Percentiles rank a stretch among this genome's conserved stretches.
These are phyloP conservation scores for Lonchura striata DNA, from an alignment of 2,113 vertebrate genomes.

Conservation along the genomic window DNA sequence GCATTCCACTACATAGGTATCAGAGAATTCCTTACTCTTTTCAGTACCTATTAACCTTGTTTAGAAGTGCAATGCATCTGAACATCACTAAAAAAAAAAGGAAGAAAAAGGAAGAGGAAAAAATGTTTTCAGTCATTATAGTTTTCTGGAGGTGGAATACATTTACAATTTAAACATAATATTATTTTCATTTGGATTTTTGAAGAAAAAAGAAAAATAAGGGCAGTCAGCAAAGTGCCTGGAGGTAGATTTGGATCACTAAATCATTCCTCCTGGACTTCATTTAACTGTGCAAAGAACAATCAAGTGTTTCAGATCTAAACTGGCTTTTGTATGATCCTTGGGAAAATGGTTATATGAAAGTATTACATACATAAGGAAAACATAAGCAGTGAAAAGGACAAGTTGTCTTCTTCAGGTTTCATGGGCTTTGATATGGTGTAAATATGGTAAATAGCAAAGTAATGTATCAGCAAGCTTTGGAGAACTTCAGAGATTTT, in stretches of 20 bases:
- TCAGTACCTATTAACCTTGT: background rate
- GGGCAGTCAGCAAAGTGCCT: background rate
- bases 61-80: background rate
- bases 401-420: background rate
- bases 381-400: background rate
- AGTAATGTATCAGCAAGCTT: background rate
- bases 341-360: background rate
- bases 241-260: background rate
- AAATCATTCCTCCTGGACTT: background rate
- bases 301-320: background rate
- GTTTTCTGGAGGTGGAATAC: background rate
- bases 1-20: background rate
- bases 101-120: background rate
- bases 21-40: conserved; percentile 6
- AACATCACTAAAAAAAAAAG: background rate
- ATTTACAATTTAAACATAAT: background rate
- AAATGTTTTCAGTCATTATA: background rate
- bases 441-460: background rate
- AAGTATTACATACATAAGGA: background rate
- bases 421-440: background rate
- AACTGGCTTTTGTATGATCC: background rate
- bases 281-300: background rate
- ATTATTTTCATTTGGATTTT: background rate
- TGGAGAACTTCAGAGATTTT: background rate
- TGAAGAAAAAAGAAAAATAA: background rate